Base-by-base conservation (phyloP, 2,888 invertebrate species). In the Noctua janthina region DNA sequence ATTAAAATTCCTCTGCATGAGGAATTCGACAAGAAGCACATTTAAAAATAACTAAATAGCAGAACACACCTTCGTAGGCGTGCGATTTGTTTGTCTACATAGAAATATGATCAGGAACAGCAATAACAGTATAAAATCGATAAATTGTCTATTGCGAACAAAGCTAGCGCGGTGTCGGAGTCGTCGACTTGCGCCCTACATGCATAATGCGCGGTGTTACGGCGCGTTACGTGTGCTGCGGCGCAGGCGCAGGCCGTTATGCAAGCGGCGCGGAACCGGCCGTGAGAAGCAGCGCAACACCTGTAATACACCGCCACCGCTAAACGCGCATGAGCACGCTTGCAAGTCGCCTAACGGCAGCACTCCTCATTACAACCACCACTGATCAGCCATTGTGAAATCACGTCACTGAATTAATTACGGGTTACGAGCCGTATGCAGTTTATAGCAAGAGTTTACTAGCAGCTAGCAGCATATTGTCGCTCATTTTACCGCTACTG, bases 161-260 rank as follows among this genome's bases (percentile, higher is more conserved):
- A 82, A 84, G 82, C 75, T 78, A 77, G 70, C 78, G 74, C 70
- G 70, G 64, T 82, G 83, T 81, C 72, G 82, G 76, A 86, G 87
- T 86, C 86, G 86, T 78, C 82, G 74, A 83, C 92, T 93, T 92
- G 93, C 93, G 96, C 92, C 95, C 95, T 94, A 96, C 94, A 96
- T 96, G 94, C 94, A 94, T 95, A 96, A 95, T 95, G 92, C 91
- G 92, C 90, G 91, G 91, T 94, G 94, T 96, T 96, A 96, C 96
- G 93, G 94, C 92, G 93, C 90, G 93, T 96, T 96, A 96, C 96
- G 95, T 95, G 94, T 89, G 78, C 78, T 85, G 92, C 90, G 91
- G 92, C 90, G 91, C 91, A 75, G 81, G 90, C 91, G 90, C 91
- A 91, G 87, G 92, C 92, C 93, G 94, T 96, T 96, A 95, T 94